phyloP scores from a whole-genome alignment of 2,113 vertebrate genomes.

The Heterocephalus glaber region DNA sequence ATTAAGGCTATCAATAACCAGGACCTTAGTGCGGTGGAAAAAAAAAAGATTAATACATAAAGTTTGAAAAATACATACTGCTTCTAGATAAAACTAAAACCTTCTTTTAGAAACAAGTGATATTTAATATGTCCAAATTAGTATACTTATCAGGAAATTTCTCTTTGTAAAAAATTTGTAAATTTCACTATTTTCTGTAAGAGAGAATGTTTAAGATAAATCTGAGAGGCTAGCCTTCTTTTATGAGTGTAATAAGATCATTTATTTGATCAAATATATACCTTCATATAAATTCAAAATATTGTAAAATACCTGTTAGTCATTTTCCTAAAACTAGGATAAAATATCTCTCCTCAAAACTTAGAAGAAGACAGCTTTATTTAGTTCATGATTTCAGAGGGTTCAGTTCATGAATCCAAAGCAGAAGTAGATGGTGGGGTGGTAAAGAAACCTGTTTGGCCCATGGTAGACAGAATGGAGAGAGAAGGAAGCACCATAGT shows the following conservation, averaged over 20 bases:
- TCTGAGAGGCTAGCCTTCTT: background rate
- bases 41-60: background rate
- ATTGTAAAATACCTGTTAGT: background rate
- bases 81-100: background rate
- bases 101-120: background rate
- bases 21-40: rapidly evolving
- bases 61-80: background rate
- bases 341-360: background rate
- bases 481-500: background rate
- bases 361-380: background rate
- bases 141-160: background rate
- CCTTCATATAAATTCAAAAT: background rate
- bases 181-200: background rate
- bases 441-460: background rate
- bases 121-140: background rate
- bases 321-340: background rate
- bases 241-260: background rate
- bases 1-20: constrained; percentile 53
- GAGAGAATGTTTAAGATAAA: background rate
- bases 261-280: background rate
- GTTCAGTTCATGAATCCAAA: background rate
- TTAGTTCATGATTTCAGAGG: background rate
- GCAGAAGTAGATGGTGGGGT: background rate
- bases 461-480: background rate
- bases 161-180: background rate